phyloP scores from a whole-genome alignment of 1,140 invertebrate species.

The Microplitis demolitor region DNA sequence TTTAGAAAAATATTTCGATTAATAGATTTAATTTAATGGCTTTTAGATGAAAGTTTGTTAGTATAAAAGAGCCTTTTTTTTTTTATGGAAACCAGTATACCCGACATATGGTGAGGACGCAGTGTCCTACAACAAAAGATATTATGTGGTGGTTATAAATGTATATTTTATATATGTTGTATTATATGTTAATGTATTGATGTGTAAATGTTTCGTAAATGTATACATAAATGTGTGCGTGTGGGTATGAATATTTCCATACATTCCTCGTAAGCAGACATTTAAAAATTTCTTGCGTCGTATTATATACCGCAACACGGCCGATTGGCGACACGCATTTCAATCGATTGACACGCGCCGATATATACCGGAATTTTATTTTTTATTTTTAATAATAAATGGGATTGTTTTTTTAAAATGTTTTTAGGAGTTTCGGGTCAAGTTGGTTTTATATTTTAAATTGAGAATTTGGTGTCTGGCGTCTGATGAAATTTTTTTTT shows the following conservation, averaged over 20 bases:
- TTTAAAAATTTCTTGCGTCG: slow-evolving; percentile 51
- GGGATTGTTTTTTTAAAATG: too few relatives aligned
- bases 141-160: background rate
- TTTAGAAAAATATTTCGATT: too few relatives aligned
- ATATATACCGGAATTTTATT: too few relatives aligned
- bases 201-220: background rate
- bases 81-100: background rate
- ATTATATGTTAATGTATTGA: background rate
- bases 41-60: too few relatives aligned
- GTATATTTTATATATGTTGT: background rate
- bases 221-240: background rate
- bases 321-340: slow-evolving; percentile 37
- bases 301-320: background rate
- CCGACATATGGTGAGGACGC: background rate
- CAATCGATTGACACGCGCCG: slow-evolving; percentile 45
- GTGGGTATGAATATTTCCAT: background rate
- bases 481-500: too few relatives aligned
- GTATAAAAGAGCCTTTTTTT: background rate
- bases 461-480: too few relatives aligned
- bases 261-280: slow-evolving; percentile 33
- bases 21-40: too few relatives aligned
- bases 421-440: too few relatives aligned
- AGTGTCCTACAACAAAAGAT: background rate
- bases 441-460: too few relatives aligned
- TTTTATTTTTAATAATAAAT: too few relatives aligned